phyloP scores from a whole-genome alignment of 1,140 invertebrate species.

The Hypsibius dujardini region DNA sequence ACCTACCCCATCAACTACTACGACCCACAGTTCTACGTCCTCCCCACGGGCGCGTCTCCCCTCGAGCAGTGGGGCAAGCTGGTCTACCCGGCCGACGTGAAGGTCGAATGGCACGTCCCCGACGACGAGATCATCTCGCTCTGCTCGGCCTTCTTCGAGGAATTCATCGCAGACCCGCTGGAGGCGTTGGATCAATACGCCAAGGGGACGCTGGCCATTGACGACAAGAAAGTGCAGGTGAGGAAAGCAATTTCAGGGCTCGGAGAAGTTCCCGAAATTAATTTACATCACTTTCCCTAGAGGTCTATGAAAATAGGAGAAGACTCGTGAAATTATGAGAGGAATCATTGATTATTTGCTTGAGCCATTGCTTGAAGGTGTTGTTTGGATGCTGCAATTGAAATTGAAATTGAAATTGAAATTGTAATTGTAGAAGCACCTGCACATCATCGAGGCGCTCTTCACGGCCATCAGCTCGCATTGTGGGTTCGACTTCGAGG shows the following conservation, averaged over 20 bases:
- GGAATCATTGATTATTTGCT: too few relatives aligned
- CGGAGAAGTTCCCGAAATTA: too few relatives aligned
- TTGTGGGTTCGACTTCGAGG: conserved; percentile 20
- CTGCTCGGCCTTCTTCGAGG: conserved; percentile 40
- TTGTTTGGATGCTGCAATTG: too few relatives aligned
- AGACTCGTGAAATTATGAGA: too few relatives aligned
- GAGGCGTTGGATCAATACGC: conserved; percentile 38
- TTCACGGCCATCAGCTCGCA: neutral
- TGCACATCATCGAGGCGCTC: conserved; percentile 8
- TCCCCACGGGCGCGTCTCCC: conserved; percentile 17
- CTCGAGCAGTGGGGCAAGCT: conserved; percentile 58
- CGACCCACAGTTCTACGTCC: conserved; percentile 20
- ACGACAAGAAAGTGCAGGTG: conserved; percentile 24
- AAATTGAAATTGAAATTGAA: too few relatives aligned
- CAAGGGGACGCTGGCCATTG: conserved; percentile 24
- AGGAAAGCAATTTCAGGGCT: too few relatives aligned
- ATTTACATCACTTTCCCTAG: too few relatives aligned
- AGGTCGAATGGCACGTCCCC: conserved; percentile 59
- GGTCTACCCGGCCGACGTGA: conserved; percentile 44
- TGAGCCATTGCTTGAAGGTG: too few relatives aligned
- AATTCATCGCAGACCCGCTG: conserved; percentile 44
- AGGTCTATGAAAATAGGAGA: too few relatives aligned
- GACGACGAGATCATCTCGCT: conserved; percentile 46
- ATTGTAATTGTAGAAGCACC: conserved; percentile 17
- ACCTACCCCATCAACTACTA: conserved; percentile 21